Base-by-base conservation (phyloP, 2,888 invertebrate genomes). In the Mantis religiosa region DNA sequence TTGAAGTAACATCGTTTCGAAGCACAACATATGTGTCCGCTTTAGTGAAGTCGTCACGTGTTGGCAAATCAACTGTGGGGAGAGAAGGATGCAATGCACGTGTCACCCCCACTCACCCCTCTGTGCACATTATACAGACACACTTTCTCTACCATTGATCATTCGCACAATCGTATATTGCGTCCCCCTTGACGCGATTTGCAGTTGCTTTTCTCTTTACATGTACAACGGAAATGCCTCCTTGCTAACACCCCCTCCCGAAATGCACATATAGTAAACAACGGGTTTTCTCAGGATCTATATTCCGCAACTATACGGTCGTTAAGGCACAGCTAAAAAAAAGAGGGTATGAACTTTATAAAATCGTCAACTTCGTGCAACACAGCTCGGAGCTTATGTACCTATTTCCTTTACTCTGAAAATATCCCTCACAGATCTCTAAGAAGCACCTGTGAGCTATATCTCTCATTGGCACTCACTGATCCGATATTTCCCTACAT, bases 101-200 rank as follows among this genome's bases (percentile, higher is more conserved):
- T 86, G 86, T 30, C 71, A 30, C 47, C 85, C 85, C 85, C 84
- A 41, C 85, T 85, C 85, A 27, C 34, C 54, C 54, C 54, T 71
- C 54, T 71, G 25, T 71, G 54, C 54, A 15, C 54, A 71, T 71
- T 71, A 71, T 71, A 71, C 54, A 81, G 71, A 54, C 86, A 86
- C 28, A 86, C 86, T 54, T 86, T 86, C 81, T 71, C 86, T 81
- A 54, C 81, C 86, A 86, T 86, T 86, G 86, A 86, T 86, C 86
- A 86, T 20, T 86, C 28, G 54, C 86, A 86, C 86, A 86, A 81
- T 85, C 54, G 47, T 7, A 28, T 71, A 85, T 85, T 85, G 28
- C 81, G 28, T 30, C 28, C 84, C 81, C 86, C 25, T 20, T 86
- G 71, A 54, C 86, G 28, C 28, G 28, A 54, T 71, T 27, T 34